Conservation (phyloP, 2,888 invertebrate species). For the Labia minor region DNA sequence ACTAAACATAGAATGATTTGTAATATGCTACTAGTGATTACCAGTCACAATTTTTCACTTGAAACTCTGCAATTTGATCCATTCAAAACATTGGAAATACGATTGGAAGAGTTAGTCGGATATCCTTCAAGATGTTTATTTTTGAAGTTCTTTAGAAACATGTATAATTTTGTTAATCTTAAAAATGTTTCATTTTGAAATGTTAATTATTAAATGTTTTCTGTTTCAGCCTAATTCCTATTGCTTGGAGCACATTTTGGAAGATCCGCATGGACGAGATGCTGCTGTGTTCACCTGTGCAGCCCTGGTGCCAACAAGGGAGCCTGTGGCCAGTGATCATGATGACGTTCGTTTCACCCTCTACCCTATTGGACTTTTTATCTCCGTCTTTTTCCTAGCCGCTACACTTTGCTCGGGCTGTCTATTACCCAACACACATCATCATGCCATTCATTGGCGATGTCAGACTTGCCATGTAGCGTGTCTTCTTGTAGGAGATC, state of each 20-base stretch:
- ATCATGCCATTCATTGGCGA: slow-evolving; percentile 79
- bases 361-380: slow-evolving; percentile 65
- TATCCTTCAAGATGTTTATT: too few relatives aligned
- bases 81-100: too few relatives aligned
- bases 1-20: too few relatives aligned
- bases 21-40: too few relatives aligned
- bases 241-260: slow-evolving; percentile 40
- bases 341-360: slow-evolving; percentile 53
- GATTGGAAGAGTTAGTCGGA: too few relatives aligned
- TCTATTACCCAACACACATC: slow-evolving; percentile 68
- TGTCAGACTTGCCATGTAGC: slow-evolving; percentile 80
- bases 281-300: slow-evolving; percentile 53
- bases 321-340: slow-evolving; percentile 19
- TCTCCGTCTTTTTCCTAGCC: slow-evolving; percentile 70
- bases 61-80: too few relatives aligned
- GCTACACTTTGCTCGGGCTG: slow-evolving; percentile 70
- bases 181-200: too few relatives aligned
- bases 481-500: slow-evolving; percentile 69
- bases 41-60: too few relatives aligned
- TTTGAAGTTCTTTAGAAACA: too few relatives aligned
- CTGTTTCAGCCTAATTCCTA: slow-evolving; percentile 37
- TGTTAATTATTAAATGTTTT: too few relatives aligned
- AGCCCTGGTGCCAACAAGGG: slow-evolving; percentile 29
- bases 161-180: too few relatives aligned
- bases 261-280: slow-evolving; percentile 34